Conservation (phyloP, 2,113 vertebrate genomes). For the Larimichthys crocea region DNA sequence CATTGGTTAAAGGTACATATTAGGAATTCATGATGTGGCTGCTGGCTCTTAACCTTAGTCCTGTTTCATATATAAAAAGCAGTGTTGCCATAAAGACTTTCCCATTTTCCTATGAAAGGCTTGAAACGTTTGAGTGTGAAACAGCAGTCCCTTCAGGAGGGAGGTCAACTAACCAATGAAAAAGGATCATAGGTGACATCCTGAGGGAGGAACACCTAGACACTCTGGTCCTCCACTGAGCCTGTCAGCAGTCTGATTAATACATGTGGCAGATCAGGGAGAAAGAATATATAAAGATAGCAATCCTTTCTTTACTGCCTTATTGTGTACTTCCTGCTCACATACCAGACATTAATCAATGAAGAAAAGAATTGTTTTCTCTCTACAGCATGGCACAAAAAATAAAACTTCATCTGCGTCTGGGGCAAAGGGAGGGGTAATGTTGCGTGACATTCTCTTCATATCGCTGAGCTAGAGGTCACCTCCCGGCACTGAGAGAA, state of each 20-base stretch:
- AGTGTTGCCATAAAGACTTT: background rate
- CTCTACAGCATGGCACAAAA: slow-evolving; percentile 56
- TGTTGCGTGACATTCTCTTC: slow-evolving; percentile 82
- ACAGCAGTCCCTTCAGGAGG: background rate
- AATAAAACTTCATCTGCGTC: slow-evolving; percentile 76
- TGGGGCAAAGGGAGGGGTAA: slow-evolving; percentile 68
- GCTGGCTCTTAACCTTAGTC: slow-evolving; percentile 9
- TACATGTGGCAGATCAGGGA: slow-evolving; percentile 47
- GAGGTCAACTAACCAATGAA: slow-evolving; percentile 39
- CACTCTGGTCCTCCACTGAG: slow-evolving; percentile 19
- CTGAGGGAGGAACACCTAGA: slow-evolving; percentile 31
- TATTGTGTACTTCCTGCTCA: slow-evolving; percentile 41
- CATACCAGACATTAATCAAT: slow-evolving; percentile 70
- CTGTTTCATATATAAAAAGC: slow-evolving; percentile 23
- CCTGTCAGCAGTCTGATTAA: slow-evolving; percentile 56
- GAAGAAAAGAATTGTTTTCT: slow-evolving; percentile 72
- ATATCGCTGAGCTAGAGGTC: slow-evolving; percentile 79
- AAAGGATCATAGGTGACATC: slow-evolving; percentile 47
- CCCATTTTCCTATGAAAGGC: slow-evolving; percentile 16
- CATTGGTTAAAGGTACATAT: background rate
- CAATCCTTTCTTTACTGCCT: slow-evolving; percentile 48
- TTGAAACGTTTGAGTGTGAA: slow-evolving; percentile 7
- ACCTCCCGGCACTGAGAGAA: slow-evolving; percentile 60
- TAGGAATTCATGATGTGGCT: slow-evolving; percentile 25
- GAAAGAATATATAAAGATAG: slow-evolving; percentile 37